Base-by-base conservation (phyloP, 2,797 vertebrate species). In the Leptodactylus fallax region DNA sequence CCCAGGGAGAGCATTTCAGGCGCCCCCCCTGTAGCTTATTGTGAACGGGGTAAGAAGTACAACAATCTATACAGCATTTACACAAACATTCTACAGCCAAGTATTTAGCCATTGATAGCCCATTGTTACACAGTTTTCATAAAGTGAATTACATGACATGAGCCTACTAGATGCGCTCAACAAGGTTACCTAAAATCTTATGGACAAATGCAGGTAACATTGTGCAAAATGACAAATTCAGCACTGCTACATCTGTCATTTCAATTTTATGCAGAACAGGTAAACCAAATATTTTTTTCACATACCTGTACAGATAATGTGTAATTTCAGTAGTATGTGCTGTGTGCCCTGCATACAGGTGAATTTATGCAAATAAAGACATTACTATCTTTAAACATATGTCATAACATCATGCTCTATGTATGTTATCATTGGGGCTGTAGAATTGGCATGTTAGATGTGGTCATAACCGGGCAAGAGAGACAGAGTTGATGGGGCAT, bases 1-100 rank as follows among this genome's bases (percentile, higher is more conserved):
- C 87, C 82, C 67, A 88, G 65, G 74, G 87, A 85, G 83, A 13
- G 63, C 69, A 85, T 80, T 85, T 81, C 83, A 88, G 87, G 83
- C 85, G 72, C 83, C 87, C 81, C 87, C 81, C 87, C 83, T 76
- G 69, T 74, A 63, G 87, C 58, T 83, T 21, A 80, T 85, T 88
- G 77, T 88, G 49, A 80, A 51, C 45, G 27, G 83, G 23, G 56
- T 61, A 71, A 88, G 45, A 85, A 63, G 58, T 61, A 16, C 69
- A 88, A 72, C 61, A 84, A 53, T 84, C 76, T 63, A 79, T 56
- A 80, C 65, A 76, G 67, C 56, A 27, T 49, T 79, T 25, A 67
- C 56, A 71, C 72, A 69, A 60, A 47, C 85, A 72, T 25, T 23
- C 0, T 19, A 78, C 82, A 67, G 76, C 65, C 58, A 67, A 56